Conservation (phyloP, 2,797 vertebrate species). For the Ispidina picta region DNA sequence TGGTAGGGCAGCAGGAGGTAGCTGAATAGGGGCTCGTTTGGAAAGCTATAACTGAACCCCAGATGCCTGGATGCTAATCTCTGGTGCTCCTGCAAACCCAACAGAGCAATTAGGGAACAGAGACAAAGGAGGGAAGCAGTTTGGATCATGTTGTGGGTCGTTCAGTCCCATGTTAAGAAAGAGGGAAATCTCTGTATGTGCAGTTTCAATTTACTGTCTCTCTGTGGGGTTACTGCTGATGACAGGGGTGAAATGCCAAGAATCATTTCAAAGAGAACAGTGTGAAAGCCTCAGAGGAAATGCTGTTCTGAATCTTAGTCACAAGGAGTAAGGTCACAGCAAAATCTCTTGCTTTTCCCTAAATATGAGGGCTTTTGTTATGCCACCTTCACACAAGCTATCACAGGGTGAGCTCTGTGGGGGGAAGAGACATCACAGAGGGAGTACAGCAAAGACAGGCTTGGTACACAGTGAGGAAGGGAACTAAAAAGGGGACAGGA, state of each 20-base stretch:
- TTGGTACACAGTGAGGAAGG: neutral
- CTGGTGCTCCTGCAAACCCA: neutral
- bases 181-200: neutral
- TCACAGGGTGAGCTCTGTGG: neutral
- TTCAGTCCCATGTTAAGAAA: neutral
- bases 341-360: constrained; percentile 7
- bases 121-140: neutral
- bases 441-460: neutral
- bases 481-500: neutral
- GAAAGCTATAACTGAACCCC: neutral
- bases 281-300: constrained; percentile 4
- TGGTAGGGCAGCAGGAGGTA: neutral
- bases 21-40: neutral
- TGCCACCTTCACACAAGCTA: neutral
- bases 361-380: constrained; percentile 4
- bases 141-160: neutral
- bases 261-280: constrained; percentile 3
- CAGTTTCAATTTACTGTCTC: neutral
- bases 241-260: constrained; percentile 23
- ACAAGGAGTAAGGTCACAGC: constrained; percentile 10
- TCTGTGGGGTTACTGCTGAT: neutral
- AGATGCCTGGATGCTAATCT: neutral
- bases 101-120: neutral
- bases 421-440: neutral
- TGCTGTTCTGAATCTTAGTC: neutral